These are phyloP conservation scores for Aplysina aerophoba DNA, from an alignment of 37 sponge, comb jelly and placozoan genomes.

Conservation along the genomic window DNA sequence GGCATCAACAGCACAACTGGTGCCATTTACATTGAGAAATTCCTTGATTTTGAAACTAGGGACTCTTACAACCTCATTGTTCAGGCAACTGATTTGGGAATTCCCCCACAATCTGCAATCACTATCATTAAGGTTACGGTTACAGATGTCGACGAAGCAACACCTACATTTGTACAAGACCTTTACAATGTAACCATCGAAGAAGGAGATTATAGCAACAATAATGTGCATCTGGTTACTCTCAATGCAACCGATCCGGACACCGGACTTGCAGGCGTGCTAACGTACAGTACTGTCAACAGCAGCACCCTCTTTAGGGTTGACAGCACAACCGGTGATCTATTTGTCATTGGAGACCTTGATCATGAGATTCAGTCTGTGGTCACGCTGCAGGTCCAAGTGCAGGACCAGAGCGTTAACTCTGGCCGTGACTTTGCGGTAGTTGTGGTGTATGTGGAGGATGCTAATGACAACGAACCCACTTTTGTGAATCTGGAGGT, in stretches of 20 bases:
- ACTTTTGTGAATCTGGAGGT: slow-evolving; percentile 21
- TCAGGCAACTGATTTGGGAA: slow-evolving; percentile 70
- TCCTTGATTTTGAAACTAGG: slow-evolving; percentile 64
- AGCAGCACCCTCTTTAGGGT: slow-evolving; percentile 42
- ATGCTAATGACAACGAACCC: slow-evolving; percentile 78
- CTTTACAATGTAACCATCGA: slow-evolving; percentile 38
- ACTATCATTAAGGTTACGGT: slow-evolving; percentile 37
- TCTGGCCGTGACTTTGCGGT: not conserved
- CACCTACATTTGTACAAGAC: slow-evolving; percentile 46
- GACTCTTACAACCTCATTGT: slow-evolving; percentile 48
- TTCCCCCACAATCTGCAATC: slow-evolving; percentile 12
- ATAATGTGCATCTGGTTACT: not conserved
- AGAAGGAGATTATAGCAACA: slow-evolving; percentile 33
- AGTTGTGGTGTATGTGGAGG: slow-evolving; percentile 48
- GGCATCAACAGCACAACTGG: slow-evolving; percentile 67
- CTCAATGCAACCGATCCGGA: slow-evolving; percentile 64
- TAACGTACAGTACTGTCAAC: slow-evolving; percentile 45
- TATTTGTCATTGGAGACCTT: slow-evolving; percentile 22
- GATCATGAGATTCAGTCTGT: slow-evolving; percentile 42
- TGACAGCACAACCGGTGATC: slow-evolving; percentile 34
- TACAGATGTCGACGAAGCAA: slow-evolving; percentile 56
- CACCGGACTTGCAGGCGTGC: slow-evolving; percentile 21
- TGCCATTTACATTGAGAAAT: slow-evolving; percentile 25
- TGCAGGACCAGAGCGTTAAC: slow-evolving; percentile 8
- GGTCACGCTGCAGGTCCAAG: slow-evolving; percentile 31